Conservation (phyloP, 2,888 invertebrate species). For the Drosophila phalerata region DNA sequence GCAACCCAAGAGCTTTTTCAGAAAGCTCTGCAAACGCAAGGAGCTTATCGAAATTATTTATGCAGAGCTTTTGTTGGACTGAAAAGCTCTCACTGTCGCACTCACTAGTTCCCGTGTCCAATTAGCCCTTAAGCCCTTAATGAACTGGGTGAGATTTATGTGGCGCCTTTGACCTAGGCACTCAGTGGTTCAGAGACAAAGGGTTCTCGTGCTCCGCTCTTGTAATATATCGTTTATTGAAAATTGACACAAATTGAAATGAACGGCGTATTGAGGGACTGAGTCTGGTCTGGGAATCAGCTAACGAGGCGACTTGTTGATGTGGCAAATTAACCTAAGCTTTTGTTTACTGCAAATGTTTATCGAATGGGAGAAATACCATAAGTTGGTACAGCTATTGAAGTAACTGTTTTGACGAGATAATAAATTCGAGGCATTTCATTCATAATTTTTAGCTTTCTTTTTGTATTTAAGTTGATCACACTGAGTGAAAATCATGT, state of each 20-base stretch:
- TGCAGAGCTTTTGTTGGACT: constrained; percentile 11
- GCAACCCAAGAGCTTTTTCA: constrained; percentile 34
- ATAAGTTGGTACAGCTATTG: neutral
- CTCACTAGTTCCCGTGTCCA: constrained; percentile 2
- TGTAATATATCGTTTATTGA: constrained; percentile 40
- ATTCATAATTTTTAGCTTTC: neutral
- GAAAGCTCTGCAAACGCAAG: neutral
- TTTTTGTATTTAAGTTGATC: no score
- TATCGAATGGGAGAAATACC: constrained; percentile 1
- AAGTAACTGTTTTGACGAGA: neutral
- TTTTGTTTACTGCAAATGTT: constrained; percentile 38
- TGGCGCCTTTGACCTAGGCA: constrained; percentile 27
- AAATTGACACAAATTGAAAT: constrained; percentile 49
- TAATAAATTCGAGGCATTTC: neutral
- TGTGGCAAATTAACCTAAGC: constrained; percentile 24
- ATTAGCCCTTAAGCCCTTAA: constrained; percentile 46
- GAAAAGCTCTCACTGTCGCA: constrained; percentile 28
- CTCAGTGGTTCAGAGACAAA: constrained; percentile 16
- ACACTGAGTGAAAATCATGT: no score
- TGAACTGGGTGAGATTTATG: constrained; percentile 54
- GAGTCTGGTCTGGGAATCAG: constrained; percentile 3
- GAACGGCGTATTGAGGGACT: constrained; percentile 19
- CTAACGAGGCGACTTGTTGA: constrained; percentile 49
- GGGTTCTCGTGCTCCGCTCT: neutral
- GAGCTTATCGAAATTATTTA: constrained; percentile 3